These are phyloP conservation scores for Strix uralensis DNA, from an alignment of 2,113 vertebrate species.

Conservation along the genomic window DNA sequence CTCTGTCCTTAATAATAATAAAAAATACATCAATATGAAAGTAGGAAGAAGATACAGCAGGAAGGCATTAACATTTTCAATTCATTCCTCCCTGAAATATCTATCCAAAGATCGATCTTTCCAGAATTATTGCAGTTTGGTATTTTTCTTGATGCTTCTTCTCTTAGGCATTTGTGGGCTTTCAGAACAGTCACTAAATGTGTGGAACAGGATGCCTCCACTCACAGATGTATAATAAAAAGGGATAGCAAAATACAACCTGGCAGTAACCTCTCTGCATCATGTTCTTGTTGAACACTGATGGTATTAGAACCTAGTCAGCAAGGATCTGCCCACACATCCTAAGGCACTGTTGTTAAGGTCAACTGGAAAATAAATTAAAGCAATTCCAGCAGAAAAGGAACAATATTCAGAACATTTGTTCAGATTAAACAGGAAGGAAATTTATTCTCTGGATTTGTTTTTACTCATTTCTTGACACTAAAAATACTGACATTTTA, in stretches of 20 bases:
- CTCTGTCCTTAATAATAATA: neutral
- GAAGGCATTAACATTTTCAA: neutral
- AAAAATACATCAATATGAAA: neutral
- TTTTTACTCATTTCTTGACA: slow-evolving; percentile 22
- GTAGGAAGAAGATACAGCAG: neutral
- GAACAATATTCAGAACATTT: neutral
- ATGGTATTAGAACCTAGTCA: neutral
- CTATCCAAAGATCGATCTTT: neutral
- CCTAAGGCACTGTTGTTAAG: neutral
- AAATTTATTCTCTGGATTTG: neutral
- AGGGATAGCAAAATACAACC: slow-evolving; percentile 5
- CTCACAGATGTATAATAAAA: slow-evolving; percentile 38
- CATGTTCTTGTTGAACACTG: neutral
- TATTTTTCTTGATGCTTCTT: neutral
- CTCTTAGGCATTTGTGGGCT: neutral
- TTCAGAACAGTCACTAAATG: neutral
- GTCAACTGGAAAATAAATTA: neutral
- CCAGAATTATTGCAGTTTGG: neutral
- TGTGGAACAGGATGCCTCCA: neutral
- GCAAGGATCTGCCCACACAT: neutral
- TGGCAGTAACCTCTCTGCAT: neutral
- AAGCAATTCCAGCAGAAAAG: neutral
- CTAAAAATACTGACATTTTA: neutral
- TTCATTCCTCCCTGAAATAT: neutral
- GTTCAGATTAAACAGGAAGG: neutral